A percentile compares a stretch with the other conserved stretches of the same genome.
Conservation (phyloP, 2,113 vertebrate genomes). For the Narcine bancroftii region DNA sequence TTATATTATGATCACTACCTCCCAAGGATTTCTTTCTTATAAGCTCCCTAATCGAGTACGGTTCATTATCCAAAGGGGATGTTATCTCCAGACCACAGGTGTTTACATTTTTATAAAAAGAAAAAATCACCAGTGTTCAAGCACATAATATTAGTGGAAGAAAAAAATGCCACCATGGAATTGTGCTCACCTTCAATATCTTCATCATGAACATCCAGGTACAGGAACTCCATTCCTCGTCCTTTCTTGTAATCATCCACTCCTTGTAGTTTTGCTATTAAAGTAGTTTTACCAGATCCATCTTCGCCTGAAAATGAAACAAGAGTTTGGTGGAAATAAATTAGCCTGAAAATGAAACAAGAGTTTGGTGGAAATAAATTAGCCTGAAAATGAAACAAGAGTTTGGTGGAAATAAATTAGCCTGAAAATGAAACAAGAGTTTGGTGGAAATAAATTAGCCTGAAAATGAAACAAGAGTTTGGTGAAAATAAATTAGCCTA, state of each 20-base stretch:
- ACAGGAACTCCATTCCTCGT: constrained; percentile 92
- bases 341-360: constrained; percentile 28
- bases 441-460: too few species aligned
- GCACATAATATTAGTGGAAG: not conserved
- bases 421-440: too few species aligned
- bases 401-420: not conserved
- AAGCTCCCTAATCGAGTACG: too few species aligned
- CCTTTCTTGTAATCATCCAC: constrained; percentile 95
- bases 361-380: constrained; percentile 44
- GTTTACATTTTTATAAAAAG: not conserved
- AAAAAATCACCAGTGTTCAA: not conserved
- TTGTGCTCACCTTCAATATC: constrained; percentile 82
- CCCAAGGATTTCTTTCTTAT: too few species aligned
- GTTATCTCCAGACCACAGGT: not conserved
- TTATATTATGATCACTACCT: too few species aligned
- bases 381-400: constrained; percentile 63
- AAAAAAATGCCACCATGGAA: not conserved
- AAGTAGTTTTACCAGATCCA: constrained; percentile 91
- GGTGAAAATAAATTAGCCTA: not conserved
- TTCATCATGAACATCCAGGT: constrained; percentile 91
- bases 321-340: not conserved
- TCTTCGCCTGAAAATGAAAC: constrained; percentile 76
- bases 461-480: constrained; percentile 48
- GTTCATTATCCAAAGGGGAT: not conserved
- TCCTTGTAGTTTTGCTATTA: constrained; percentile 90